A percentile compares a stretch with the other conserved stretches of the same genome.
Evolutionary conservation across 1,140 invertebrate genomes (phyloP).

Genomic region (Theocolax elegans): DNA sequence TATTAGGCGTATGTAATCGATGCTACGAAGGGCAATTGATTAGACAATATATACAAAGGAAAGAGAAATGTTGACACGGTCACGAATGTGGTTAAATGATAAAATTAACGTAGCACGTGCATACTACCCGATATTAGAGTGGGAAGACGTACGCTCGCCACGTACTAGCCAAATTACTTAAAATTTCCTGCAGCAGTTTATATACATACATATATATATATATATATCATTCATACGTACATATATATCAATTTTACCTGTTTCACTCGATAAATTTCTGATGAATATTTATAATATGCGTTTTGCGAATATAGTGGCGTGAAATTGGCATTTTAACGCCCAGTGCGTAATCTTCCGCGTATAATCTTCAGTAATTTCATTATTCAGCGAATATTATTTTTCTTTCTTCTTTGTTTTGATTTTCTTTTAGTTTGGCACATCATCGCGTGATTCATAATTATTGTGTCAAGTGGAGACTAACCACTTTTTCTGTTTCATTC

Average conservation of each 20-base stretch:
- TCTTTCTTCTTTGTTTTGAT: neutral
- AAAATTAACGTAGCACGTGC: neutral
- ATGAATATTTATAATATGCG: slow-evolving; percentile 26
- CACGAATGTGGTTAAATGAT: neutral
- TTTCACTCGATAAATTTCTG: neutral
- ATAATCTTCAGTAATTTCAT: slow-evolving; percentile 20
- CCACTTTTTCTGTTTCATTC: too few species aligned
- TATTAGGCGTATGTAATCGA: too few species aligned
- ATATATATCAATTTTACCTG: too few species aligned
- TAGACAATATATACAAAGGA: neutral
- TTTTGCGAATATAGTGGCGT: neutral
- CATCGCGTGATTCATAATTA: too few species aligned
- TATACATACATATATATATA: too few species aligned
- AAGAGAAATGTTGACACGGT: too few species aligned
- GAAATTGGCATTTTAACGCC: slow-evolving; percentile 4
- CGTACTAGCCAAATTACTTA: neutral
- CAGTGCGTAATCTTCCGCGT: neutral
- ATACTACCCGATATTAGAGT: neutral
- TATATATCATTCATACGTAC: too few species aligned
- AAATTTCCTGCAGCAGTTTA: too few species aligned
- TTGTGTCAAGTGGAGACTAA: too few species aligned
- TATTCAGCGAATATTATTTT: neutral
- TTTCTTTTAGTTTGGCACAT: neutral
- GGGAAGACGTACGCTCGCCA: neutral
- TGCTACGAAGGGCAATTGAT: neutral